phyloP scores from a whole-genome alignment of 2,888 invertebrate genomes.

The Hedya salicella region DNA sequence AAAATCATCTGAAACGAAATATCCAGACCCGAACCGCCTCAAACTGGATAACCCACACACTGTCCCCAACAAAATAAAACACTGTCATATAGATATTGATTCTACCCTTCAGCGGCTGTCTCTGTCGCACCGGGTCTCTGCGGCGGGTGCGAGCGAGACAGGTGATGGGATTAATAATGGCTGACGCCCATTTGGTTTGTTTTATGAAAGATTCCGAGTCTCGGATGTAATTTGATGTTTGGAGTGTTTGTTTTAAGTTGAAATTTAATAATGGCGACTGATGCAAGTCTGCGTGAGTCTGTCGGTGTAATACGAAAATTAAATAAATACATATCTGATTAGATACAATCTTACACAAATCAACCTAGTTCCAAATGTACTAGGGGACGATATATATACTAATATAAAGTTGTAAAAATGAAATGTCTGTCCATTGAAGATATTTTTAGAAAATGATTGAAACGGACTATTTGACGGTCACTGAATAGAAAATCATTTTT shows the following conservation, averaged over 20 bases:
- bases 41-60: constrained; percentile 13
- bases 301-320: too few species aligned
- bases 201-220: constrained; percentile 15
- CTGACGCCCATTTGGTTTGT: constrained; percentile 24
- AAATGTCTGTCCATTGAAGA: too few species aligned
- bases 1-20: background rate
- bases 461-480: too few species aligned
- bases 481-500: too few species aligned
- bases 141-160: constrained; percentile 4
- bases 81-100: constrained; percentile 26
- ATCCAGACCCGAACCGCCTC: background rate
- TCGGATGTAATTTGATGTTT: background rate
- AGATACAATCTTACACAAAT: too few species aligned
- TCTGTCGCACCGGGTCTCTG: background rate
- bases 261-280: background rate
- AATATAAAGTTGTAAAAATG: too few species aligned
- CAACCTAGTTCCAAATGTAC: too few species aligned
- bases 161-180: constrained; percentile 17
- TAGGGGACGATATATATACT: too few species aligned
- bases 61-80: constrained; percentile 31
- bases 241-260: background rate
- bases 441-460: too few species aligned
- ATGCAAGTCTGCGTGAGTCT: too few species aligned
- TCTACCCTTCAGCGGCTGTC: constrained; percentile 14
- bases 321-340: too few species aligned